A percentile compares a stretch with the other conserved stretches of the same genome.
Evolutionary conservation across 2,113 vertebrate species (phyloP).

Genomic region (Cairina moschata): DNA sequence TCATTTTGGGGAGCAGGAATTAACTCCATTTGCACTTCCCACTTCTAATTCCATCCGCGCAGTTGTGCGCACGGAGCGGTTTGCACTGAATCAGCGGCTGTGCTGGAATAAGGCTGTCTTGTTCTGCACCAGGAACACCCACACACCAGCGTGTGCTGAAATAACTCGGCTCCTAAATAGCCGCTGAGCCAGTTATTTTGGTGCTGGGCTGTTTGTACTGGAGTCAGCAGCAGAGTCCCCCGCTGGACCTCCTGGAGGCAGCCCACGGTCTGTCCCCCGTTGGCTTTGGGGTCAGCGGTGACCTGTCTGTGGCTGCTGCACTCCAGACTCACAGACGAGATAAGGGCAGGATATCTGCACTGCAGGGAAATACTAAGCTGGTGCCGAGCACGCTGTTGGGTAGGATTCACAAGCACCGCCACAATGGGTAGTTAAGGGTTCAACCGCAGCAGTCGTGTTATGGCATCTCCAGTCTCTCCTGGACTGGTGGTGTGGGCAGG

Average conservation of each 20-base stretch:
- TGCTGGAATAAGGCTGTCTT: conserved; percentile 48
- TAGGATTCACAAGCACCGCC: not conserved
- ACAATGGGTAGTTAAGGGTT: not conserved
- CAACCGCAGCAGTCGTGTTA: not conserved
- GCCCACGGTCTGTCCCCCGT: not conserved
- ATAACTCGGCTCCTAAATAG: conserved; percentile 21
- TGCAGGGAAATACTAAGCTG: not conserved
- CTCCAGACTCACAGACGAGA: not conserved
- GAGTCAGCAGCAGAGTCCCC: not conserved
- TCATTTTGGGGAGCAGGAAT: not conserved
- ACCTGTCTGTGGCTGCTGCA: not conserved
- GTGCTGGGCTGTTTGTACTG: not conserved
- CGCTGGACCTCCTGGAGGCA: not conserved
- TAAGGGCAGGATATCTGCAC: not conserved
- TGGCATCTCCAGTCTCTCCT: not conserved
- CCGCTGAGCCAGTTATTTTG: not conserved
- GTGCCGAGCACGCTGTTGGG: not conserved
- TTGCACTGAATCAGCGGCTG: not conserved
- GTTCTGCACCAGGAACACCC: conserved; percentile 47
- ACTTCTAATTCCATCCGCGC: not conserved
- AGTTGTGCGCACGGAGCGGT: not conserved
- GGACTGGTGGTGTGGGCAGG: not conserved
- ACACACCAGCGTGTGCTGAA: not conserved
- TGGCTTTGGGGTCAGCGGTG: accelerated
- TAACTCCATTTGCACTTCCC: not conserved